These are phyloP conservation scores for Lepeophtheirus salmonis DNA, from an alignment of 1,140 invertebrate genomes.

Conservation along the genomic window DNA sequence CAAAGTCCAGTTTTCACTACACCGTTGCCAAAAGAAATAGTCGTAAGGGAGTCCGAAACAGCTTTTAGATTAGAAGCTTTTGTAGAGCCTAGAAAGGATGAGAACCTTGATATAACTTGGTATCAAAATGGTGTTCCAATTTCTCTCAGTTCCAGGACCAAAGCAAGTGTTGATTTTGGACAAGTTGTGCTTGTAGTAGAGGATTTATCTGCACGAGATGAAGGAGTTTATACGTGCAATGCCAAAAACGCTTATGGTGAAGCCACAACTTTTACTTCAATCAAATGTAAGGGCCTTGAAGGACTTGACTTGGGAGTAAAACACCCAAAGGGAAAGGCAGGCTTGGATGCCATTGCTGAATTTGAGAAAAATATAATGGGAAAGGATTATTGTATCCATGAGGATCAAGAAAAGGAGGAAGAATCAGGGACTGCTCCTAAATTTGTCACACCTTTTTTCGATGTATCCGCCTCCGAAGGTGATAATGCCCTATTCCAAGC, in stretches of 20 bases:
- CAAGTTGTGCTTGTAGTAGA: conserved; percentile 79
- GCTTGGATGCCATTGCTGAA: conserved; percentile 55
- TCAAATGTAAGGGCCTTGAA: conserved; percentile 59
- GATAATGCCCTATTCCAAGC: conserved; percentile 87
- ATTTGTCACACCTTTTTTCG: conserved; percentile 6
- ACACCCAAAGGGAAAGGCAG: conserved; percentile 78
- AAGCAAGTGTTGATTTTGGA: conserved; percentile 79
- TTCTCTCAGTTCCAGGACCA: conserved; percentile 61
- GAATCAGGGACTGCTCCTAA: background rate
- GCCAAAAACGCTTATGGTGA: conserved; percentile 74
- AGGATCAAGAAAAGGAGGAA: background rate
- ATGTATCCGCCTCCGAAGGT: conserved; percentile 44
- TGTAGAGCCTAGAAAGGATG: conserved; percentile 65
- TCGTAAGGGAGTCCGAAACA: conserved; percentile 32
- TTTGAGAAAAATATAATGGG: conserved; percentile 1
- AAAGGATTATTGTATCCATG: background rate
- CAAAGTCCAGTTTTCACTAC: conserved; percentile 11
- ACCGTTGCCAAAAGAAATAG: conserved; percentile 11
- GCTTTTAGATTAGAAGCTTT: conserved; percentile 52
- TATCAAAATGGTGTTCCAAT: conserved; percentile 84
- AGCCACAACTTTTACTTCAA: conserved; percentile 66
- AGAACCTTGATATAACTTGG: conserved; percentile 83
- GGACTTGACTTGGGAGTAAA: conserved; percentile 66
- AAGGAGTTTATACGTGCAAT: conserved; percentile 68
- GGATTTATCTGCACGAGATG: conserved; percentile 65